A percentile compares a stretch with the other conserved stretches of the same genome.
Evolutionary conservation across 2,113 vertebrate species (phyloP).

Genomic region (Perca fluviatilis): DNA sequence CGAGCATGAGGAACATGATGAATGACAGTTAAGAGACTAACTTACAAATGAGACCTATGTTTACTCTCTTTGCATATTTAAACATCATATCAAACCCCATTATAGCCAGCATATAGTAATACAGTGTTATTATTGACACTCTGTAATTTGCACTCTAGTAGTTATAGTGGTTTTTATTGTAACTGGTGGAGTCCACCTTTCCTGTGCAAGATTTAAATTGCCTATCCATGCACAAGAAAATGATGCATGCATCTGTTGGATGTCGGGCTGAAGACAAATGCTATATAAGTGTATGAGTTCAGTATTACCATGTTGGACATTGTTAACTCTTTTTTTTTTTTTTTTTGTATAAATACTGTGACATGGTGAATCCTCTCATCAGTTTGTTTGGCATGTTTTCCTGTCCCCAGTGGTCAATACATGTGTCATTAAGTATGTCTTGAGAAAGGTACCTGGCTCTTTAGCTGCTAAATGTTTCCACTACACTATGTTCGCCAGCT

Average conservation of each 20-base stretch:
- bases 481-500: neutral
- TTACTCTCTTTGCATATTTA: neutral
- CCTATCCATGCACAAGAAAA: neutral
- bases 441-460: constrained; percentile 11
- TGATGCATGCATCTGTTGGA: neutral
- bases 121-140: neutral
- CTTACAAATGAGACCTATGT: neutral
- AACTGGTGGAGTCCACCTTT: neutral
- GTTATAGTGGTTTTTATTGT: neutral
- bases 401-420: neutral
- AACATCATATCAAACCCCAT: neutral
- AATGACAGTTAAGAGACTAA: neutral
- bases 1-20: neutral
- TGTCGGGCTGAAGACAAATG: neutral
- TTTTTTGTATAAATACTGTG: neutral
- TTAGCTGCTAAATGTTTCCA: neutral
- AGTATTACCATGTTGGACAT: neutral
- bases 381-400: constrained; percentile 5
- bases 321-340: neutral
- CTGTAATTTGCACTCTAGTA: neutral
- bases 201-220: neutral
- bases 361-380: neutral
- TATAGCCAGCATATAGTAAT: neutral
- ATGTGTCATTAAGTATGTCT: constrained; percentile 2
- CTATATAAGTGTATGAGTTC: too few species aligned